Evolutionary conservation across 1,140 invertebrate genomes (phyloP), one percentile per base, ranked within the genome.

Genomic region (Tetraneura akinire): DNA sequence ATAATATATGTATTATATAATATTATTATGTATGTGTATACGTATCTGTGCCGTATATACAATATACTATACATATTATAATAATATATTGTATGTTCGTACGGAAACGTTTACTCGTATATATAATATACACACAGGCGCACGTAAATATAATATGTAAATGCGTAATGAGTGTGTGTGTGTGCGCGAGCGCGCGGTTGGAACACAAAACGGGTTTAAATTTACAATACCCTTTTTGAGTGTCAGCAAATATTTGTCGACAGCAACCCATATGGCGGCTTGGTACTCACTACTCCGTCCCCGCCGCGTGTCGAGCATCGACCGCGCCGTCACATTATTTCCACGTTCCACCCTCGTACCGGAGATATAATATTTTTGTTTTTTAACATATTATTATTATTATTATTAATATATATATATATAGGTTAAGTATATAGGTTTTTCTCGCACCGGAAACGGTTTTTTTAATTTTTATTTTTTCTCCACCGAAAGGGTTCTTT

Each of bases 241-340:
- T 78, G 74, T 62, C 74, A 37, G 74, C 55, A 78, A 78, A 78
- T 78, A 78, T 78, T 78, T 78, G 74, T 62, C 74, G 74, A 78
- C 55, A 51, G 68, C 68, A 51, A 71, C 47, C 68, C 68, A 71
- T 71, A 71, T 71, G 68, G 68, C 68, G 9, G 68, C 45, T 23
- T 8, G 23, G 55, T 13, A 2, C 23, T 9, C 23, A 26, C 66
- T 18, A 10, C 21, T 16, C 18, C 21, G 8, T 6, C 42, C 21
- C n/a, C 66, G 0, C 42, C 21, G 21, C 66, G 32, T n/a, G 16
- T 23, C 64, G 13, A 14, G 42, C 26, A 23, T 45, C 57, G 23
- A 14, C 60, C 60, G 29, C 57, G 60, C 29, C 29, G 26, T 29
- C 60, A 14, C 60, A 62, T 62, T 62, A 14, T 37, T 37, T 37